A percentile compares a stretch with the other conserved stretches of the same genome.
These are phyloP conservation scores for Staurois parvus DNA, from an alignment of 2,797 vertebrate species.

Conservation along the genomic window DNA sequence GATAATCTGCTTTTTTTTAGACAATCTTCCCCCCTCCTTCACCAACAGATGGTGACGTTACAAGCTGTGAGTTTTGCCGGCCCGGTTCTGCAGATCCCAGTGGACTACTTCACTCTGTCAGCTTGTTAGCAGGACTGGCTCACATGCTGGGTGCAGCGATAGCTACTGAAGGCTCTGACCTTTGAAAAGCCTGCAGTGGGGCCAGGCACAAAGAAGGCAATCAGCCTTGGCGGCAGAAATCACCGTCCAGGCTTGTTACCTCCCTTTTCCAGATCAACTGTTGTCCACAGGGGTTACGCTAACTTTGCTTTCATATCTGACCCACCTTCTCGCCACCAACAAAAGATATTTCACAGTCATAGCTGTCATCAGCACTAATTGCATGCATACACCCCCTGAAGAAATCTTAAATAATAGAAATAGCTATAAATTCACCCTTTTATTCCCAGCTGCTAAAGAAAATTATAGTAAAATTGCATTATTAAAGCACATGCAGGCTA, in stretches of 20 bases:
- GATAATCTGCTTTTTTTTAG: slow-evolving; percentile 59
- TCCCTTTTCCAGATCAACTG: slow-evolving; percentile 46
- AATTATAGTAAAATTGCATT: neutral
- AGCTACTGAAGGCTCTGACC: slow-evolving; percentile 59
- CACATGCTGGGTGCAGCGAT: slow-evolving; percentile 44
- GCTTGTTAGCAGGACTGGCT: slow-evolving; percentile 36
- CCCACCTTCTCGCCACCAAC: slow-evolving; percentile 19
- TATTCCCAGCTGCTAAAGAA: neutral
- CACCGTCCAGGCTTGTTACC: slow-evolving; percentile 6
- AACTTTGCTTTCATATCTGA: slow-evolving; percentile 6
- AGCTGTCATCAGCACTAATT: neutral
- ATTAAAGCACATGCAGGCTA: no score
- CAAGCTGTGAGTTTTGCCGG: slow-evolving; percentile 16
- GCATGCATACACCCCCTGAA: neutral
- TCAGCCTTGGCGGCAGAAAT: slow-evolving; percentile 49
- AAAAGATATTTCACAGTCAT: neutral
- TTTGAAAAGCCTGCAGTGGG: slow-evolving; percentile 42
- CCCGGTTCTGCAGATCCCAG: slow-evolving; percentile 26
- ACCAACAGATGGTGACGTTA: slow-evolving; percentile 9
- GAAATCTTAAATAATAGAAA: slow-evolving; percentile 2
- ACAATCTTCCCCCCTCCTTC: slow-evolving; percentile 15
- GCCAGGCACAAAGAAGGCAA: slow-evolving; percentile 22
- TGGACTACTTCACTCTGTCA: slow-evolving; percentile 46
- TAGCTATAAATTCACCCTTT: slow-evolving; percentile 7
- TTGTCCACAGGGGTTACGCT: slow-evolving; percentile 2